Evolutionary conservation across 2,888 invertebrate genomes (phyloP), one percentile per base, ranked within the genome.

Genomic region (Bibio marci): DNA sequence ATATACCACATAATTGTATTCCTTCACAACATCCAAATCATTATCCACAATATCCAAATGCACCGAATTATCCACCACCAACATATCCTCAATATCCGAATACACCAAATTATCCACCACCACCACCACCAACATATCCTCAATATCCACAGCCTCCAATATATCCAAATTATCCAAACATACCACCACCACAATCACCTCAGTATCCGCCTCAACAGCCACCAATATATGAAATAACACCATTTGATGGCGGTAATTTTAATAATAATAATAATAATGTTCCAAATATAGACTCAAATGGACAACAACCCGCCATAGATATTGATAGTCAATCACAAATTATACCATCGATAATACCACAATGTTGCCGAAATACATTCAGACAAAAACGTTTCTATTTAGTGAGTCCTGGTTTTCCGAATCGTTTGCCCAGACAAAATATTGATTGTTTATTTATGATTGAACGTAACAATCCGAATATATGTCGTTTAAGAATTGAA

Each of bases 331-430:
- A 34, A 28, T 12, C 44, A 13, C 34, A 33, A 40, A 40, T 32
- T 13, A 19, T 28, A 27, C 31, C 35, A 48, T 47, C n/a, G 47
- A 48, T 0, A 43, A 44, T 17, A 39, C 49, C 49, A 18, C 48
- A 54, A 10, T 69, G 67, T 45, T 67, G 67, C 45, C 50, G 54
- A 12, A 53, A 53, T 27, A 52, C 47, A 19, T 67, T 65, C 45
- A 59, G 54, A 30, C 55, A 62, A 14, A 60, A 58, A 41, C 56
- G 58, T 39, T 69, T 71, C 48, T 56, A 66, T 27, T 45, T 74
- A 3, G 53, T 65, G 1, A 73, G 69, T 54, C 73, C 72, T 1
- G 68, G 67, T 13, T 73, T 73, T 51, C 72, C 71, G 0, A 57
- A 58, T 35, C 5, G 5, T 6, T 6, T 22, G 4, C 5, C 5